A percentile compares a stretch with the other conserved stretches of the same genome.
Conservation (phyloP, 2,888 invertebrate genomes). For the Calliopum simillimum region DNA sequence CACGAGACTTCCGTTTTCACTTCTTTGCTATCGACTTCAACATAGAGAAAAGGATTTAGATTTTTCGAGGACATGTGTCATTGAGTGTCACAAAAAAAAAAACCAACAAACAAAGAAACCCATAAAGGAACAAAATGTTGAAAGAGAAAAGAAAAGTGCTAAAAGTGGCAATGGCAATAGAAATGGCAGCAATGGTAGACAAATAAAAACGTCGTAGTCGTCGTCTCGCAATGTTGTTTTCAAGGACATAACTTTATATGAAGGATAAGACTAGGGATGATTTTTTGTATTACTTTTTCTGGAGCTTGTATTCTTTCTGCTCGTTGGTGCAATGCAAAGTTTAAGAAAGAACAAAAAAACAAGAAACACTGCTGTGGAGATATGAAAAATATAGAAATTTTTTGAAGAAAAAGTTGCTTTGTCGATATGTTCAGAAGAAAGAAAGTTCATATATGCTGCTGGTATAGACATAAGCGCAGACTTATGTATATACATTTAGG, state of each 20-base stretch:
- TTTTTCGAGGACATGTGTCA: constrained; percentile 48
- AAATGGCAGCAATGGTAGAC: constrained; percentile 35
- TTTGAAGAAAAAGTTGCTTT: too few relatives aligned
- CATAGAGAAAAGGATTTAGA: constrained; percentile 50
- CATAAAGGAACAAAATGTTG: constrained; percentile 15
- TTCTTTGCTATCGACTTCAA: not conserved
- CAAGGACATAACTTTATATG: constrained; percentile 44
- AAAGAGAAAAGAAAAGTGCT: constrained; percentile 23
- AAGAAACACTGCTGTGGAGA: too few relatives aligned
- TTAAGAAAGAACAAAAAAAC: too few relatives aligned
- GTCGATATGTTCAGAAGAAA: not conserved
- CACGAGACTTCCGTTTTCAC: constrained; percentile 21
- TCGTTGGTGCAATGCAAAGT: too few relatives aligned
- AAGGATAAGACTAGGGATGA: constrained; percentile 23
- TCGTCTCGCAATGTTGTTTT: constrained; percentile 43
- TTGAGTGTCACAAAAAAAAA: constrained; percentile 41
- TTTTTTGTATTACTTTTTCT: too few relatives aligned
- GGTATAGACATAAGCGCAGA: too few relatives aligned
- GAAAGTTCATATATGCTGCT: not conserved
- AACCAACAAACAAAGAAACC: constrained; percentile 11
- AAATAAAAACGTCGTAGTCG: constrained; percentile 46
- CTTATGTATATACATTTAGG: too few relatives aligned
- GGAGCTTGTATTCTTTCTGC: too few relatives aligned
- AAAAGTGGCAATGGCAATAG: constrained; percentile 29
- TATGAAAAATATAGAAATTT: too few relatives aligned